Percentiles rank a stretch among this genome's conserved stretches.
These are phyloP conservation scores for Spilogale gracilis DNA, from an alignment of 2,113 vertebrate species.

Conservation along the genomic window DNA sequence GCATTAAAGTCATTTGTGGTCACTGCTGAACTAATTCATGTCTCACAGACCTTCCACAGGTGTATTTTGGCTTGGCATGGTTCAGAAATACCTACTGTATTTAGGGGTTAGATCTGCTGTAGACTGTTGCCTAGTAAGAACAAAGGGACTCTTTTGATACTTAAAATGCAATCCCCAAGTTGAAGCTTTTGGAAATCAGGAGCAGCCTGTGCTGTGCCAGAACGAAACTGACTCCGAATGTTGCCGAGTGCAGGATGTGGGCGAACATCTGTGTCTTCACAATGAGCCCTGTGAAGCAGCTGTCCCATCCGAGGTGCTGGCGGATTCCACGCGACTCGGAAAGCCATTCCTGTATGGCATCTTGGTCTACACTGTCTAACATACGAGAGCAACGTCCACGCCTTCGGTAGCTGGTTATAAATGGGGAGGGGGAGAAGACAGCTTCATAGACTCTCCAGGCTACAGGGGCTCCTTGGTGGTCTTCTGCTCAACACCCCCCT, in stretches of 20 bases:
- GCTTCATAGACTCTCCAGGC: rapidly evolving
- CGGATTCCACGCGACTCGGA: rapidly evolving
- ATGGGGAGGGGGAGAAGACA: no score
- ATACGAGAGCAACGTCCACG: rapidly evolving
- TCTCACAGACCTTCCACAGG: rapidly evolving
- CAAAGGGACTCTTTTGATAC: neutral
- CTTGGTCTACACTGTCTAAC: neutral
- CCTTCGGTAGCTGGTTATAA: rapidly evolving
- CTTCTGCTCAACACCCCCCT: neutral
- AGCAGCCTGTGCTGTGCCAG: neutral
- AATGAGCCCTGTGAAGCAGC: neutral
- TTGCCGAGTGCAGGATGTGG: rapidly evolving
- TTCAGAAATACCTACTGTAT: neutral
- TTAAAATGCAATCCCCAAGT: neutral
- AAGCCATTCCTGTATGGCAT: rapidly evolving
- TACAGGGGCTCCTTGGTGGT: rapidly evolving
- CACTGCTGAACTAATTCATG: neutral
- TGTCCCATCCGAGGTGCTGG: rapidly evolving
- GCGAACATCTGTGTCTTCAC: neutral
- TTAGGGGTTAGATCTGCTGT: neutral
- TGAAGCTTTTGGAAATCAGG: neutral
- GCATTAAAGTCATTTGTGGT: neutral
- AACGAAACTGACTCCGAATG: neutral
- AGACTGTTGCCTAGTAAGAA: neutral
- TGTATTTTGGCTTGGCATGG: neutral